Percentiles rank a stretch among this genome's conserved stretches.
Evolutionary conservation across 2,888 invertebrate species (phyloP).

Genomic region (Beris chalybata): DNA sequence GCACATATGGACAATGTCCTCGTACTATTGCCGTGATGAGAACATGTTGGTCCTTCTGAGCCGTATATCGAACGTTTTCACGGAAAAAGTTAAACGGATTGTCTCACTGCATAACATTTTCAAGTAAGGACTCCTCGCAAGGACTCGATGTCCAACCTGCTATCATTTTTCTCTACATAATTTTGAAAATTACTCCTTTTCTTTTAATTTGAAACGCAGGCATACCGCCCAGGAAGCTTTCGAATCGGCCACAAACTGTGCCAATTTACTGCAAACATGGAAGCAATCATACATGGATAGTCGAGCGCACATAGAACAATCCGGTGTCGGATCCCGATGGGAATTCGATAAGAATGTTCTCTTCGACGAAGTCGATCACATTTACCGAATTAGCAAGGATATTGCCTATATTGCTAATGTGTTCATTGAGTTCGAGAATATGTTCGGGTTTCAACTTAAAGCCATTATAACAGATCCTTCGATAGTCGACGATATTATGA

Average conservation of each 20-base stretch:
- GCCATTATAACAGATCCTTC: constrained; percentile 85
- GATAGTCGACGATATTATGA: constrained; percentile 81
- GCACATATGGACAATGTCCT: constrained; percentile 89
- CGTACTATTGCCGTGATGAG: constrained; percentile 81
- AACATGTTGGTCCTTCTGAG: constrained; percentile 82
- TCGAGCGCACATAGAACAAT: constrained; percentile 80
- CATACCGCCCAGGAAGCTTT: constrained; percentile 49
- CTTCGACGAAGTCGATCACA: constrained; percentile 84
- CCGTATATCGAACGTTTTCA: constrained; percentile 80
- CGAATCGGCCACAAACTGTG: constrained; percentile 52
- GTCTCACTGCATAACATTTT: constrained; percentile 75
- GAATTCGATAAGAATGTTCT: constrained; percentile 84
- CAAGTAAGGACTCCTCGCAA: constrained; percentile 60
- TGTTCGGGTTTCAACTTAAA: constrained; percentile 84
- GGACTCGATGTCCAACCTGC: too few species aligned
- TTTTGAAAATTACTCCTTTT: neutral
- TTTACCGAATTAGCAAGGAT: constrained; percentile 76
- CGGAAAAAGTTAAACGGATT: constrained; percentile 72
- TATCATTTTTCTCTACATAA: too few species aligned
- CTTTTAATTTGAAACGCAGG: constrained; percentile 40
- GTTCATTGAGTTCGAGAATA: constrained; percentile 83
- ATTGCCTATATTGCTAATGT: constrained; percentile 78
- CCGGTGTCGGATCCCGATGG: constrained; percentile 86
- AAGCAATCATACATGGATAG: constrained; percentile 73
- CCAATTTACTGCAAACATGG: constrained; percentile 53